Percentiles rank a stretch among this genome's conserved stretches.
These are phyloP conservation scores for Biston stratarius DNA, from an alignment of 2,888 invertebrate genomes.

Conservation along the genomic window DNA sequence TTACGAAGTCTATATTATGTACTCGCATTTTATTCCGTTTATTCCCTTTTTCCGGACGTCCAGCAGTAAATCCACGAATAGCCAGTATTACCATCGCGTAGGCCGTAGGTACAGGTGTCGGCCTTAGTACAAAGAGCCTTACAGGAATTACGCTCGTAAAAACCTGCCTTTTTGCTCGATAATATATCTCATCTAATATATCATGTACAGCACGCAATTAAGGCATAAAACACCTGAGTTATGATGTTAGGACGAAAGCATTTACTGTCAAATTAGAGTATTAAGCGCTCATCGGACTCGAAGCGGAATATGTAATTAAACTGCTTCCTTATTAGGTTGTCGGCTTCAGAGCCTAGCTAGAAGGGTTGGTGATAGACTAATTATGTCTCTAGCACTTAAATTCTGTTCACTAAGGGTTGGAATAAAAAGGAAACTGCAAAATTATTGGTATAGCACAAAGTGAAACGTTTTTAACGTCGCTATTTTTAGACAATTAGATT, in stretches of 20 bases:
- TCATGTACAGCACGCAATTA: slow-evolving; percentile 47
- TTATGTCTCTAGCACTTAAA: slow-evolving; percentile 17
- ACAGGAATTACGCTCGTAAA: slow-evolving; percentile 33
- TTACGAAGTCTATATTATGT: slow-evolving; percentile 15
- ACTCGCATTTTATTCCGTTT: slow-evolving; percentile 7
- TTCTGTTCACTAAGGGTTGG: slow-evolving; percentile 7
- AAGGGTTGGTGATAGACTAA: slow-evolving; percentile 24
- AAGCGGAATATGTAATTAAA: slow-evolving; percentile 38
- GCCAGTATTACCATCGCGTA: slow-evolving; percentile 20
- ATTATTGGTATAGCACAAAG: not conserved
- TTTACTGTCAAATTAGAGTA: slow-evolving; percentile 41
- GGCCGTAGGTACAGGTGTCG: slow-evolving; percentile 28
- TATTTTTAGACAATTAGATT: not conserved
- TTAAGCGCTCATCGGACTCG: slow-evolving; percentile 37
- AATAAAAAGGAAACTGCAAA: slow-evolving; percentile 7
- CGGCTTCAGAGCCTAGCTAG: slow-evolving; percentile 29
- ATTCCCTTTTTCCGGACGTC: slow-evolving; percentile 21
- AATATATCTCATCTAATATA: slow-evolving; percentile 33
- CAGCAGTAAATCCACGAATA: slow-evolving; percentile 30
- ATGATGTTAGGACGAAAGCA: slow-evolving; percentile 25
- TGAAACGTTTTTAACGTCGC: not conserved
- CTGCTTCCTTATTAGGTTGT: slow-evolving; percentile 42
- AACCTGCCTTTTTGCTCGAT: slow-evolving; percentile 31
- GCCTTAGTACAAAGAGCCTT: slow-evolving; percentile 24
- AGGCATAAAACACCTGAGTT: slow-evolving; percentile 45